These are phyloP conservation scores for Trachythela sp. DNA, from an alignment of 64 coral and sea anemone genomes.

Conservation along the genomic window DNA sequence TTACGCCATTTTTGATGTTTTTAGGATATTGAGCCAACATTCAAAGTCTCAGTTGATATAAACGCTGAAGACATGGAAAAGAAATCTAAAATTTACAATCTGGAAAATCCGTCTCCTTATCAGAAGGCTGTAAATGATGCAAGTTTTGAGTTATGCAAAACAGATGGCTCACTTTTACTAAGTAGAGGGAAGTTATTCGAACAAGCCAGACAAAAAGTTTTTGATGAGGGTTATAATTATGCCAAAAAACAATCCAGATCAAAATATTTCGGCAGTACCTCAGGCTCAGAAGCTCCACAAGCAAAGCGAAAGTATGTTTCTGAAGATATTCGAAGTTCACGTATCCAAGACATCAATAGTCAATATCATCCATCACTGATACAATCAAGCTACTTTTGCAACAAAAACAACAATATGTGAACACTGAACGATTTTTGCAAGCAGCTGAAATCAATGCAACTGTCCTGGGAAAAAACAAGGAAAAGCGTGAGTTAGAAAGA, in stretches of 20 bases:
- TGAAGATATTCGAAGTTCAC: constrained; percentile 7
- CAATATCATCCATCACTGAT: constrained; percentile 20
- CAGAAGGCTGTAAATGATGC: constrained; percentile 34
- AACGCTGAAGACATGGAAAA: background rate
- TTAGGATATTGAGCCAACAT: background rate
- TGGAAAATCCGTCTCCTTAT: background rate
- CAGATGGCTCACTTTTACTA: background rate
- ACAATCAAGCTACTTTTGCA: constrained; percentile 3
- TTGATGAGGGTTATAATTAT: constrained; percentile 29
- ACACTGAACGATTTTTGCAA: constrained; percentile 20
- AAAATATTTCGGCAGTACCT: background rate
- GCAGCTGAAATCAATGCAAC: constrained; percentile 31
- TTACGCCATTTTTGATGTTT: background rate
- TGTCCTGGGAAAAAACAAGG: background rate
- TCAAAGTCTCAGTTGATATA: background rate
- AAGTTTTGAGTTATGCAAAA: background rate
- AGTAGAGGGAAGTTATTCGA: constrained; percentile 34
- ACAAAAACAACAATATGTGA: constrained; percentile 35
- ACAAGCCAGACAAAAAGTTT: constrained; percentile 21
- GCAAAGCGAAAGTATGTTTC: constrained; percentile 15
- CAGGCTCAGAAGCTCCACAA: background rate
- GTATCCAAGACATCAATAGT: constrained; percentile 19
- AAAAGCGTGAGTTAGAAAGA: background rate
- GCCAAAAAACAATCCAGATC: constrained; percentile 32
- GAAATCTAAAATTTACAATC: background rate